Evolutionary conservation across 1,140 invertebrate genomes (phyloP).

Genomic region (Heterodera carotae): DNA sequence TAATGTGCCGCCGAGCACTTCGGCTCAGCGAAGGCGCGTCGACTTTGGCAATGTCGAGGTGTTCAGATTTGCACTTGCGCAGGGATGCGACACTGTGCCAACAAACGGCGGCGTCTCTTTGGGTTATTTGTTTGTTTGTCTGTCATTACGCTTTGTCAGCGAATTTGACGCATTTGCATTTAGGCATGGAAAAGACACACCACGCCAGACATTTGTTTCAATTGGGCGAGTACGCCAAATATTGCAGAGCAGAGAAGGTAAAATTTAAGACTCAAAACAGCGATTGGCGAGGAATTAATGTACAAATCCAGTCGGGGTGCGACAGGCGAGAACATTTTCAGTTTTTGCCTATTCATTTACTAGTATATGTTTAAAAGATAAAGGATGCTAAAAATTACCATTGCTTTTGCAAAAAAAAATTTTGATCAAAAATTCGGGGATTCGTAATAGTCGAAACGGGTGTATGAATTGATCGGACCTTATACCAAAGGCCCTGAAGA

Average conservation of each 20-base stretch:
- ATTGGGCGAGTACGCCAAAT: not conserved
- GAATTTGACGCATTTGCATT: not conserved
- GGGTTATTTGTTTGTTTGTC: not conserved
- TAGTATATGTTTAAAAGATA: too few species aligned
- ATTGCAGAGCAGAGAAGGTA: conserved; percentile 13
- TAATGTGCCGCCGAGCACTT: not conserved
- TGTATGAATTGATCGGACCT: too few species aligned
- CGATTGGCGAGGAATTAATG: not conserved
- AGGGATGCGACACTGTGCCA: conserved; percentile 22
- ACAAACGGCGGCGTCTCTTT: conserved; percentile 17
- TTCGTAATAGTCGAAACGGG: too few species aligned
- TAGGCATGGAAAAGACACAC: conserved; percentile 21
- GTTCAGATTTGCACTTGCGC: conserved; percentile 26
- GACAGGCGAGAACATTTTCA: too few species aligned
- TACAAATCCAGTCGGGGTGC: too few species aligned
- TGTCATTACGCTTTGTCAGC: too few species aligned
- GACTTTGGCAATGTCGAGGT: conserved; percentile 27
- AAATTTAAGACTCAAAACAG: not conserved
- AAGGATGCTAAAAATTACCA: too few species aligned
- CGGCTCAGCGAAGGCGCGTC: not conserved
- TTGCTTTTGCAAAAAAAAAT: too few species aligned
- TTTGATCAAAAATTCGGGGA: too few species aligned
- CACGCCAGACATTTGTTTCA: conserved; percentile 20
- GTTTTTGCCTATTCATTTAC: too few species aligned
- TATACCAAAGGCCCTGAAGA: too few species aligned